Conservation (phyloP, 2,888 invertebrate genomes). For the Leptopilina drosophilae region DNA sequence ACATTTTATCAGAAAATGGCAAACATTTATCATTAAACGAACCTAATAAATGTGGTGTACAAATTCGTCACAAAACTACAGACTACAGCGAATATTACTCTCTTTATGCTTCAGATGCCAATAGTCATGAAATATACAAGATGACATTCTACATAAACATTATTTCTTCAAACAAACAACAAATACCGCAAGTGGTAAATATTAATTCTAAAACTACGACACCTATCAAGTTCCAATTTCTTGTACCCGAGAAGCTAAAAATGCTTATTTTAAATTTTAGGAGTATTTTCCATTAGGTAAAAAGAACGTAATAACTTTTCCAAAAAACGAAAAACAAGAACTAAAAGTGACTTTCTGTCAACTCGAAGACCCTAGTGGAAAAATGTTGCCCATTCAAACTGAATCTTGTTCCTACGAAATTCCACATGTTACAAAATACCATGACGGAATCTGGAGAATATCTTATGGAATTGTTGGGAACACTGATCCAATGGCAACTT, state of each 20-base stretch:
- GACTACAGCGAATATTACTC: constrained; percentile 52
- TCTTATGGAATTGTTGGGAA: constrained; percentile 58
- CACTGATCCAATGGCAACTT: constrained; percentile 43
- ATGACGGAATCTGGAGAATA: constrained; percentile 66
- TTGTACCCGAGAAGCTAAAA: too few relatives aligned
- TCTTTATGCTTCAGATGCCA: constrained; percentile 47
- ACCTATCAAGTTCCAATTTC: background rate
- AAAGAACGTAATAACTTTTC: background rate
- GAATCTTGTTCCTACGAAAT: constrained; percentile 59
- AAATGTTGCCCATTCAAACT: constrained; percentile 47
- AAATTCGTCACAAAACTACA: constrained; percentile 48
- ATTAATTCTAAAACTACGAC: background rate
- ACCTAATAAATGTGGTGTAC: constrained; percentile 56
- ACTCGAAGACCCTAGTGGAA: constrained; percentile 62
- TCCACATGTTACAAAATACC: constrained; percentile 56
- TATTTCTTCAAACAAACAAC: background rate
- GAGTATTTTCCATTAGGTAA: constrained; percentile 6
- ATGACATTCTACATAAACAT: constrained; percentile 40
- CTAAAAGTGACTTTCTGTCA: constrained; percentile 57
- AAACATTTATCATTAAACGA: background rate
- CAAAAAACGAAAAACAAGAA: background rate
- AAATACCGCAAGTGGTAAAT: background rate
- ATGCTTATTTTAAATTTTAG: background rate
- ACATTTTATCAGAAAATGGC: constrained; percentile 6
- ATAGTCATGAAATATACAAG: constrained; percentile 37